These are phyloP conservation scores for Lochmaea crataegi DNA, from an alignment of 2,888 invertebrate species.

Conservation along the genomic window DNA sequence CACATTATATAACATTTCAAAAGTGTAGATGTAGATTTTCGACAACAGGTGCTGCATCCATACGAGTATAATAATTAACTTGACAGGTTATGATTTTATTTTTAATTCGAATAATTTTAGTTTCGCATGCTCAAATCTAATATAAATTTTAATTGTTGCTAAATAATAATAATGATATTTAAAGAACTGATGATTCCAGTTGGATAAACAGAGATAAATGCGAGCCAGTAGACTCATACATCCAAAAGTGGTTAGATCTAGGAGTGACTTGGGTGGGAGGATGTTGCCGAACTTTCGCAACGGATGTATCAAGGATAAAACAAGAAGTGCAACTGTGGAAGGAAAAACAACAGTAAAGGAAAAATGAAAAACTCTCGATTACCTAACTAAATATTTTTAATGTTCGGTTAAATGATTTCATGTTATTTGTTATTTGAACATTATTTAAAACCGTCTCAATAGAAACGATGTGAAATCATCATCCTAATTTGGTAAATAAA, in stretches of 20 bases:
- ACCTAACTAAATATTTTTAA: not conserved
- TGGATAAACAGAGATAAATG: slow-evolving; percentile 80
- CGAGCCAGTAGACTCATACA: slow-evolving; percentile 77
- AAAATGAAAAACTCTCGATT: not conserved
- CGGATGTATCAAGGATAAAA: slow-evolving; percentile 81
- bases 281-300: slow-evolving; percentile 88
- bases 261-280: slow-evolving; percentile 91
- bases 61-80: too few species aligned
- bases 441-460: not conserved
- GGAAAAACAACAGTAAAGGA: slow-evolving; percentile 40
- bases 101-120: too few species aligned
- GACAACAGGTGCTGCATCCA: too few species aligned
- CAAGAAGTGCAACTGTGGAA: slow-evolving; percentile 70
- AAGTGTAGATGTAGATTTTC: too few species aligned
- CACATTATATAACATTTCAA: too few species aligned
- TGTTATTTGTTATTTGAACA: not conserved
- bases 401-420: not conserved
- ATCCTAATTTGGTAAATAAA: not conserved
- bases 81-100: too few species aligned
- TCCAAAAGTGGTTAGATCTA: slow-evolving; percentile 82
- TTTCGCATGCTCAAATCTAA: not conserved
- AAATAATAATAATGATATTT: slow-evolving; percentile 9
- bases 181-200: slow-evolving; percentile 61
- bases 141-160: not conserved
- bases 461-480: not conserved